Conservation (phyloP, 2,113 vertebrate species). For the Larimichthys crocea region DNA sequence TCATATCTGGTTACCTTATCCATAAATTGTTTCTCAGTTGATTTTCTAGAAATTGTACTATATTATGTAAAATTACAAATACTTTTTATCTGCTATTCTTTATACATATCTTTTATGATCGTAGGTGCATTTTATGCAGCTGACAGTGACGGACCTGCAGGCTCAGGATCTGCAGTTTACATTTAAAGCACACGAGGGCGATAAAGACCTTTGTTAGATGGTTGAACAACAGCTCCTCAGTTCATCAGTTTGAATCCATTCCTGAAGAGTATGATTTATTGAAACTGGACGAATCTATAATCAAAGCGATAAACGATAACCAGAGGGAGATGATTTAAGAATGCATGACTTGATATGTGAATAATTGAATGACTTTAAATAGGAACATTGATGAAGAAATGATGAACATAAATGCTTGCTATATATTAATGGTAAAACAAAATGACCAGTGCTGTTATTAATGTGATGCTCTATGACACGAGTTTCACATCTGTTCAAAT, state of each 20-base stretch:
- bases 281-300: neutral
- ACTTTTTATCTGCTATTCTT: neutral
- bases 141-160: neutral
- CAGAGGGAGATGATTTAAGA: neutral
- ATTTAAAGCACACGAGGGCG: constrained; percentile 42
- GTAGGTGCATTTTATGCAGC: neutral
- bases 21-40: neutral
- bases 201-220: constrained; percentile 2
- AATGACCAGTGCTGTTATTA: neutral
- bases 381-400: neutral
- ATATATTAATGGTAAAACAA: neutral
- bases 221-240: rapidly evolving
- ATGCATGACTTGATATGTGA: neutral
- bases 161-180: neutral
- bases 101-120: neutral
- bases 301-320: neutral
- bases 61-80: neutral
- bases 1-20: neutral
- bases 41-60: neutral
- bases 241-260: neutral
- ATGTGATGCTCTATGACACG: neutral
- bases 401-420: neutral
- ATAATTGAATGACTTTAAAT: neutral
- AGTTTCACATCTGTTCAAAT: neutral
- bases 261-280: neutral